Base-by-base conservation (phyloP, 2,113 vertebrate species). In the Nibea coibor region DNA sequence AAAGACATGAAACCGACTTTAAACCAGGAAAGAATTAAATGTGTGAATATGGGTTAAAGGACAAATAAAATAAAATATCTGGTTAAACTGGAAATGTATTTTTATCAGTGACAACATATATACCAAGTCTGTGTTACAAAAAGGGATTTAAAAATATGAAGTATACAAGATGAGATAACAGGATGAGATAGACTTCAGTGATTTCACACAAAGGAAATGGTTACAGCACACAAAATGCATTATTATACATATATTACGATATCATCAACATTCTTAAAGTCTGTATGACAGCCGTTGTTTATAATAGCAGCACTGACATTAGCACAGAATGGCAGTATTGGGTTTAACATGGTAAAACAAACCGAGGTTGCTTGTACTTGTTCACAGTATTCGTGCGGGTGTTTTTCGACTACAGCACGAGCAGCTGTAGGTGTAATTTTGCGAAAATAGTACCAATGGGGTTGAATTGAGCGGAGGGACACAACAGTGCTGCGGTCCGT, bases 401-500 rank as follows among this genome's bases (percentile, higher is more conserved):
- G 11, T 45, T 39, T 8, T 53, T 24, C 19, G 1, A 5, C 47
- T 8, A 39, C 17, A 31, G 35, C 39, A 7, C 16, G 9, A 73
- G 24, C 63, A 28, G 45, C 31, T 39, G 10, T 2, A n/a, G 5
- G 31, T 26, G 42, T 39, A 26, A 22, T 45, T 66, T 50, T 31
- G 69, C 7, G 11, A 77, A 86, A 90, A 81, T 88, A 91, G 86
- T 78, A 19, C 84, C 65, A 22, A 20, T 66, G 20, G 24, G 31
- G n/a, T 71, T 76, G 19, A 15, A 39, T 10, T 15, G 50, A 45
- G 92, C 92, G 92, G 89, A 93, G 80, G 88, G 85, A 91, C 80
- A 95, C 80, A 61, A 42, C 31, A 43, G 85, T 90, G 77, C 59
- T 80, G 83, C 84, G 82, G 93, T 88, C 72, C 72, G 85, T 79